A percentile compares a stretch with the other conserved stretches of the same genome.
Evolutionary conservation across 1,140 invertebrate species (phyloP).

Genomic region (Formica exsecta): DNA sequence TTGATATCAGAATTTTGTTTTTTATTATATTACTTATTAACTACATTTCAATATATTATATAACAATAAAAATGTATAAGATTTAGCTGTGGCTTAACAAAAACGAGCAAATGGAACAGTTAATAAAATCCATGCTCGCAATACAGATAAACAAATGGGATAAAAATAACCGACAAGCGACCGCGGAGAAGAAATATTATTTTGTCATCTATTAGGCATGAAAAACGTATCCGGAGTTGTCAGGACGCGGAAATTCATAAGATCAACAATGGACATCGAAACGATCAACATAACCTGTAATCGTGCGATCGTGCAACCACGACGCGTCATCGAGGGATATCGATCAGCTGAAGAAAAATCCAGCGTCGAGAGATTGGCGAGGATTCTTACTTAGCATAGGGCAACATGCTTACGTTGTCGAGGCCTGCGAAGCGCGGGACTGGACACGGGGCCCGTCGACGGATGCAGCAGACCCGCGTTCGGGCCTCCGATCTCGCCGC

Average conservation of each 20-base stretch:
- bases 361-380: not conserved
- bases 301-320: not conserved
- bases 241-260: not conserved
- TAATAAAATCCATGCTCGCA: not conserved
- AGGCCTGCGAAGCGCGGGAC: constrained; percentile 80
- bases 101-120: not conserved
- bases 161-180: not conserved
- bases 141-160: not conserved
- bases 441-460: constrained; percentile 77
- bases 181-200: not conserved
- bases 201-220: not conserved
- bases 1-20: not conserved
- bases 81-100: not conserved
- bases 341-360: not conserved
- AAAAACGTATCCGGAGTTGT: not conserved
- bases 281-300: constrained; percentile 83
- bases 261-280: constrained; percentile 59
- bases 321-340: constrained; percentile 2
- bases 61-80: not conserved
- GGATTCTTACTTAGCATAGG: not conserved
- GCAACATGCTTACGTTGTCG: constrained; percentile 82
- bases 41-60: not conserved
- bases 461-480: constrained; percentile 77
- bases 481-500: constrained; percentile 75
- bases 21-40: not conserved